These are phyloP conservation scores for Falco punctatus DNA, from an alignment of 2,113 vertebrate genomes.

Conservation along the genomic window DNA sequence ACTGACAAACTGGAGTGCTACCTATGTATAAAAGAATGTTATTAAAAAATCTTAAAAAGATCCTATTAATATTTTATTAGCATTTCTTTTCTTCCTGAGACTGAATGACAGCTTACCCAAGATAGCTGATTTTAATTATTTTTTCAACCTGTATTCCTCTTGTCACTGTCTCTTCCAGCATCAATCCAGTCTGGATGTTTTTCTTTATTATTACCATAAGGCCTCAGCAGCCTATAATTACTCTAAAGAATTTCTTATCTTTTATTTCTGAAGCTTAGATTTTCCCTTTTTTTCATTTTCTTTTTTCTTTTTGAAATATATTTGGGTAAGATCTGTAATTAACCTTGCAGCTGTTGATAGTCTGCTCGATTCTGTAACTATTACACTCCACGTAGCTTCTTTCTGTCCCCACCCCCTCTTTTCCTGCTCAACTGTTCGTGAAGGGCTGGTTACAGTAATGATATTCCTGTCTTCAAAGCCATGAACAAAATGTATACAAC, in stretches of 20 bases:
- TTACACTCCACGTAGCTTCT: neutral
- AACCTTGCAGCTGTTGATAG: constrained; percentile 71
- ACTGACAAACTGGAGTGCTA: constrained; percentile 66
- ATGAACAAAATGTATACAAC: neutral
- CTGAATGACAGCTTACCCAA: constrained; percentile 88
- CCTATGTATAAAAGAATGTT: constrained; percentile 82
- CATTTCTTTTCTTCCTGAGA: constrained; percentile 83
- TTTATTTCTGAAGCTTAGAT: constrained; percentile 73
- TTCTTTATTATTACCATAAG: constrained; percentile 76
- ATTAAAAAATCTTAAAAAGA: constrained; percentile 81
- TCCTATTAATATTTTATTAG: constrained; percentile 97
- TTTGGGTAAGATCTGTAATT: constrained; percentile 70
- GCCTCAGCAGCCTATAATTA: constrained; percentile 77
- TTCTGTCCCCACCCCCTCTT: neutral
- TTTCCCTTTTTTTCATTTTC: neutral
- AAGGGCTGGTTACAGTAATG: constrained; percentile 1
- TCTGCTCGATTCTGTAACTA: constrained; percentile 6
- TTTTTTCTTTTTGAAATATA: neutral
- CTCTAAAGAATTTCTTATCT: constrained; percentile 77
- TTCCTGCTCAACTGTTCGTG: neutral
- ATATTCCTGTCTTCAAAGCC: constrained; percentile 15
- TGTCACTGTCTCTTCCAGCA: constrained; percentile 80
- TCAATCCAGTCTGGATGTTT: constrained; percentile 85
- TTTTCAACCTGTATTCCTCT: constrained; percentile 77
- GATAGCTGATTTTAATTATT: constrained; percentile 90